Percentiles rank a stretch among this genome's conserved stretches.
phyloP scores from a whole-genome alignment of 37 sponge, comb jelly and placozoan species.

The Agelas oroides region DNA sequence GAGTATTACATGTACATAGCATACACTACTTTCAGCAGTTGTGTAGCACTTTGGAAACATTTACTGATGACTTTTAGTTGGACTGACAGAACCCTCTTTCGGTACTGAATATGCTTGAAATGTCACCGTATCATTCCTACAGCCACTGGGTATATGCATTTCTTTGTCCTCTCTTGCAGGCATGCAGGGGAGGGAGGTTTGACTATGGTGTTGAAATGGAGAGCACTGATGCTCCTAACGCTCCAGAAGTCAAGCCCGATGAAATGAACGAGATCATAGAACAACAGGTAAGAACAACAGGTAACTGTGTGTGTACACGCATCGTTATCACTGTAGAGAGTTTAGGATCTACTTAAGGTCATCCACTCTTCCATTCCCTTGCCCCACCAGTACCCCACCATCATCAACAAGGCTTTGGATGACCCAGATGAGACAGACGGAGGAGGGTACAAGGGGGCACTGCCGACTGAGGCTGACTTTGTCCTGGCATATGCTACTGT shows the following conservation, averaged over 20 bases:
- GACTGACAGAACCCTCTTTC: too few relatives aligned
- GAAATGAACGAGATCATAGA: conserved; percentile 30
- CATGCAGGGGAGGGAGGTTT: conserved; percentile 79
- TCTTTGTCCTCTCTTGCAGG: conserved; percentile 56
- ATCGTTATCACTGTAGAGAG: not conserved
- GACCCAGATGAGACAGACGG: conserved; percentile 50
- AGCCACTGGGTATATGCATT: too few relatives aligned
- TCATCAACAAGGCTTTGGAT: conserved; percentile 24
- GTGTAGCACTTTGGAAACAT: too few relatives aligned
- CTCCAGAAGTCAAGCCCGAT: not conserved
- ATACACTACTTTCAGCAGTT: too few relatives aligned
- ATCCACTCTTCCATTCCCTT: not conserved
- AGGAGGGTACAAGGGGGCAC: conserved; percentile 29
- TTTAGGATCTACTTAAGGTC: not conserved
- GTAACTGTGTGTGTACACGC: not conserved
- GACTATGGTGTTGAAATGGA: conserved; percentile 79
- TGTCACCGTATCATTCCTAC: too few relatives aligned
- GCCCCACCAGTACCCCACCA: not conserved
- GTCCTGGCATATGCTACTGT: conserved; percentile 83
- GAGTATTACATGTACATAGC: too few relatives aligned
- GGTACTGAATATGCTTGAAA: too few relatives aligned
- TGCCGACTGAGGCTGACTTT: conserved; percentile 89
- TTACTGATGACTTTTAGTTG: too few relatives aligned
- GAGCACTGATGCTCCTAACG: conserved; percentile 44
- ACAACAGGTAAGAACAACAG: not conserved